Evolutionary conservation across 2,113 vertebrate species (phyloP).

Genomic region (Callochromis pleurospilus): DNA sequence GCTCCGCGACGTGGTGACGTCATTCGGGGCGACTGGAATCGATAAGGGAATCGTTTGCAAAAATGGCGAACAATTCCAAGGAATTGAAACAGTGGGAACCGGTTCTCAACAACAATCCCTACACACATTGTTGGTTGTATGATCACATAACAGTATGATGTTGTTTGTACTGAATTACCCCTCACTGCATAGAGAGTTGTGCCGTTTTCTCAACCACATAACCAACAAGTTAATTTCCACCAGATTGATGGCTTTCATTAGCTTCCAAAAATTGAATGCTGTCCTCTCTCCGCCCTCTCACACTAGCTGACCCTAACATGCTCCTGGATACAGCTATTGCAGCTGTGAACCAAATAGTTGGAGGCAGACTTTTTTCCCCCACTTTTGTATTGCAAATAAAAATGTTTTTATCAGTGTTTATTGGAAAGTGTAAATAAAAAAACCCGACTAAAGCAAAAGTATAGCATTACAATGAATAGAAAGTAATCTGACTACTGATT

Average conservation of each 20-base stretch:
- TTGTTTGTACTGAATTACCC: not conserved
- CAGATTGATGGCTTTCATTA: not conserved
- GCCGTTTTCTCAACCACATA: rapidly evolving
- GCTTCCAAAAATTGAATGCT: rapidly evolving
- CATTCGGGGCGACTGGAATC: no score
- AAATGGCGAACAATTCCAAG: no score
- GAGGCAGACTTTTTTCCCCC: not conserved
- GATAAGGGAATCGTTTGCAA: no score
- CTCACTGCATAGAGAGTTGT: not conserved
- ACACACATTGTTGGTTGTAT: rapidly evolving
- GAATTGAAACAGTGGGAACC: no score
- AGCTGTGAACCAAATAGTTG: not conserved
- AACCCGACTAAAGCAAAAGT: not conserved
- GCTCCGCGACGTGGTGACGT: no score
- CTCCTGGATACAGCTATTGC: not conserved
- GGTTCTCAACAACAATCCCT: no score
- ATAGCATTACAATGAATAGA: not conserved
- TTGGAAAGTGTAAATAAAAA: not conserved
- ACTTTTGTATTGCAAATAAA: not conserved
- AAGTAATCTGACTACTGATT: not conserved
- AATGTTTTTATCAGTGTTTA: not conserved
- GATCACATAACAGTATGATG: not conserved
- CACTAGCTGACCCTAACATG: not conserved
- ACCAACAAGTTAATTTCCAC: not conserved
- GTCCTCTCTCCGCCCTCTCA: not conserved